Percentiles rank a stretch among this genome's conserved stretches.
phyloP scores from a whole-genome alignment of 1,140 invertebrate genomes.

The Aphis gossypii region DNA sequence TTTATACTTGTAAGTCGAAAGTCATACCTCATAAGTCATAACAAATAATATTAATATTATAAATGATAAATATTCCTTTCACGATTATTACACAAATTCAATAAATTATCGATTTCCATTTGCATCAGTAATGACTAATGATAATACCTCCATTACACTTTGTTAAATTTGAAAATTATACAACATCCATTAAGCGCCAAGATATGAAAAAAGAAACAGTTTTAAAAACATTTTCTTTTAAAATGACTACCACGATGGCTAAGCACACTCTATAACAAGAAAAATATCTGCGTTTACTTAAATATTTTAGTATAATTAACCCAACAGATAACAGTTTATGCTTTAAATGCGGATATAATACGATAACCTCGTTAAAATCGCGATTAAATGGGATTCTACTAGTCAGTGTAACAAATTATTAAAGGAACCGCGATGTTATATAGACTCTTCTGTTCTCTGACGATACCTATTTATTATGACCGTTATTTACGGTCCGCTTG shows the following conservation, averaged over 20 bases:
- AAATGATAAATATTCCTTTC: no score
- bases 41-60: not conserved
- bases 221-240: not conserved
- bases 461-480: not conserved
- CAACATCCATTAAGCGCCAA: not conserved
- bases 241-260: no score
- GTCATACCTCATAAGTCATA: not conserved
- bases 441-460: not conserved
- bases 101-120: not conserved
- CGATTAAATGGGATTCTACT: not conserved
- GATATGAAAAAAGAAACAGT: not conserved
- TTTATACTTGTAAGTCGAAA: not conserved
- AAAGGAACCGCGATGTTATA: not conserved
- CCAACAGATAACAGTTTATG: no score
- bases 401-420: not conserved
- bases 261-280: not conserved
- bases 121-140: no score
- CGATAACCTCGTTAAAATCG: not conserved
- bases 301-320: not conserved
- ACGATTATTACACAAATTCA: not conserved
- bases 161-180: not conserved
- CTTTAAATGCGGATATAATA: not conserved
- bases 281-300: not conserved
- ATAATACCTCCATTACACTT: not conserved
- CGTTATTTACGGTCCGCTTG: not conserved